These are phyloP conservation scores for Mimas tiliae DNA, from an alignment of 2,888 invertebrate genomes.

Conservation along the genomic window DNA sequence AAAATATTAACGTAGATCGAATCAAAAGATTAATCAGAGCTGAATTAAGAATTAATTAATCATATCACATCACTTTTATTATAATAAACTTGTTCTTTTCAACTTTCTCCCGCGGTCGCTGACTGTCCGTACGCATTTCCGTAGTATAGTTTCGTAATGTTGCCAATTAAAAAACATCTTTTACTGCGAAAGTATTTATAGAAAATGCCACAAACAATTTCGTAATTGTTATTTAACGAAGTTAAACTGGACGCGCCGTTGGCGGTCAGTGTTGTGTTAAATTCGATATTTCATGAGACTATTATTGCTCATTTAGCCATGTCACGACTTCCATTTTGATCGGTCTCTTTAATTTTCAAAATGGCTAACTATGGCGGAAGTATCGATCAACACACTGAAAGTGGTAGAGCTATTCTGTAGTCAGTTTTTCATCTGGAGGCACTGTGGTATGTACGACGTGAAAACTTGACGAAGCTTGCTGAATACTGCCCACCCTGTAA, in stretches of 20 bases:
- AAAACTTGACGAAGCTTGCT: too few species aligned
- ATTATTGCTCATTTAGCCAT: constrained; percentile 1
- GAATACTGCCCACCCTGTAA: too few species aligned
- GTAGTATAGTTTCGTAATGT: constrained; percentile 10
- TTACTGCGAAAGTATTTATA: constrained; percentile 2
- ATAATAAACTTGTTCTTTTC: constrained; percentile 11
- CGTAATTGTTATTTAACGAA: constrained; percentile 14
- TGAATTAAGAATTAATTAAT: neutral
- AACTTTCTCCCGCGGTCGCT: constrained; percentile 7
- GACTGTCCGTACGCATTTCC: neutral
- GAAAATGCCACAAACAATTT: constrained; percentile 2
- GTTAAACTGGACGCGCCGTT: neutral
- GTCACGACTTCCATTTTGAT: constrained; percentile 6
- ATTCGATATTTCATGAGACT: neutral
- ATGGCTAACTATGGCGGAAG: neutral
- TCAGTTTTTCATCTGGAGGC: too few species aligned
- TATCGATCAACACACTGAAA: neutral
- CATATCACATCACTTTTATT: constrained; percentile 1
- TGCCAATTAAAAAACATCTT: constrained; percentile 17
- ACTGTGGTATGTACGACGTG: too few species aligned
- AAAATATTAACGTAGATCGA: neutral
- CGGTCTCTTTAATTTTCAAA: neutral
- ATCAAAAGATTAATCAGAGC: neutral
- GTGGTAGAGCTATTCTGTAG: too few species aligned
- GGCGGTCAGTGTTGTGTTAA: neutral